A percentile compares a stretch with the other conserved stretches of the same genome.
These are phyloP conservation scores for Pipistrellus pipistrellus DNA, from an alignment of 2,797 vertebrate genomes.

Conservation along the genomic window DNA sequence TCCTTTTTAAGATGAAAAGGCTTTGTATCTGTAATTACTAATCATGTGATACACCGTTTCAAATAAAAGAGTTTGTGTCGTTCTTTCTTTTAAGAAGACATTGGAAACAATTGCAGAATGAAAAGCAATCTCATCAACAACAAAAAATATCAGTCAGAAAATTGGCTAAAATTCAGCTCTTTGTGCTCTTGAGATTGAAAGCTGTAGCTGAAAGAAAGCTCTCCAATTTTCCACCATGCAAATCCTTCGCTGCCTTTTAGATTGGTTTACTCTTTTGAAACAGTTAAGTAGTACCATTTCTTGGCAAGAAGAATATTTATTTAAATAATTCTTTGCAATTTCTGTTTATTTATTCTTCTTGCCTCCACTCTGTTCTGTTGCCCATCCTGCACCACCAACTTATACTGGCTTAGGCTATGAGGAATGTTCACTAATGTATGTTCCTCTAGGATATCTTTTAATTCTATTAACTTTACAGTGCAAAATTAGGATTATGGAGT, in stretches of 20 bases:
- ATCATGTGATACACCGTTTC: conserved; percentile 73
- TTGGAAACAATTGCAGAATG: conserved; percentile 73
- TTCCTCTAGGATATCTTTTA: neutral
- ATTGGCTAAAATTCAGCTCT: conserved; percentile 65
- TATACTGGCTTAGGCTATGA: neutral
- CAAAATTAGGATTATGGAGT: neutral
- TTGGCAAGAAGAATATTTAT: conserved; percentile 61
- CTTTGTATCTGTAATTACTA: conserved; percentile 76
- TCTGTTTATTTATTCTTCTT: neutral
- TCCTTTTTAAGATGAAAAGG: conserved; percentile 65
- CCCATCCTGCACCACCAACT: neutral
- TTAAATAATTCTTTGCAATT: conserved; percentile 70
- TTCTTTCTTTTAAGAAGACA: conserved; percentile 71
- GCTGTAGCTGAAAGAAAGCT: conserved; percentile 47
- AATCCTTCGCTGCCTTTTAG: conserved; percentile 59
- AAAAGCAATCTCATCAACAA: conserved; percentile 29
- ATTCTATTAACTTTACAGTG: conserved; percentile 26
- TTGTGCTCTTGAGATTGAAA: conserved; percentile 68
- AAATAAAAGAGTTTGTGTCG: conserved; percentile 7
- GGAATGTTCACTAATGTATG: neutral
- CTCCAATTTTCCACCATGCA: conserved; percentile 36
- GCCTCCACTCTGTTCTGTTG: neutral
- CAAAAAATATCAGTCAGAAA: conserved; percentile 63
- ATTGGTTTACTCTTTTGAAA: conserved; percentile 46
- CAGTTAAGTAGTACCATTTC: conserved; percentile 58